These are phyloP conservation scores for Alca torda DNA, from an alignment of 2,797 vertebrate species.

Conservation along the genomic window DNA sequence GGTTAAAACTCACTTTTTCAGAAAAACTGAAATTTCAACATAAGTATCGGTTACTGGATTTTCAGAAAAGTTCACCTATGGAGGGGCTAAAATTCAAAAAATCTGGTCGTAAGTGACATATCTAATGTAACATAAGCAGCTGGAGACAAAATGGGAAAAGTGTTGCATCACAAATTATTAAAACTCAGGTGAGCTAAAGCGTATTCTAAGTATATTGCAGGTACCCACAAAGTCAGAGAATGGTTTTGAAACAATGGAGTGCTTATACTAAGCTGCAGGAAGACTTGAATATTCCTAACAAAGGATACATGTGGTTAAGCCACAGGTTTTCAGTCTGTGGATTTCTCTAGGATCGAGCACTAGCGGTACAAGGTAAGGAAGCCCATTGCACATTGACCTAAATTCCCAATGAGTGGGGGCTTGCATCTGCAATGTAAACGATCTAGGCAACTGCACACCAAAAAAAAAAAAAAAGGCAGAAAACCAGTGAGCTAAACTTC, in stretches of 20 bases:
- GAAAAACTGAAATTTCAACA: neutral
- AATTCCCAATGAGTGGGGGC: neutral
- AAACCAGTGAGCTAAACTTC: neutral
- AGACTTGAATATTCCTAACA: neutral
- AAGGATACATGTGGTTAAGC: neutral
- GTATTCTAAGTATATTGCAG: neutral
- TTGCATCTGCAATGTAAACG: neutral
- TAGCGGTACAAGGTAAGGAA: neutral
- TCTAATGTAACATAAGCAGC: neutral
- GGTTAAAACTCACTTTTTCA: neutral
- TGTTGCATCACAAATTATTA: neutral
- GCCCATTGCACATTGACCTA: neutral
- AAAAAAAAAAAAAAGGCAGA: neutral
- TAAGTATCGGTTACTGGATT: neutral
- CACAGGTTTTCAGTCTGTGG: neutral
- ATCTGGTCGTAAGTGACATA: neutral
- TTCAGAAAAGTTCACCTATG: neutral
- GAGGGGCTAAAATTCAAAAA: neutral
- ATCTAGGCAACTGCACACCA: neutral
- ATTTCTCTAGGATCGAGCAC: neutral
- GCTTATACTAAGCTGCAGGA: neutral
- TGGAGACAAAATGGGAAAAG: neutral
- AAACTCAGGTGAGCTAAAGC: neutral
- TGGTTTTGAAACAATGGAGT: neutral
- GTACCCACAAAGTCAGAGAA: neutral